phyloP scores from a whole-genome alignment of 1,140 invertebrate genomes.

The Zaprionus ornatus region DNA sequence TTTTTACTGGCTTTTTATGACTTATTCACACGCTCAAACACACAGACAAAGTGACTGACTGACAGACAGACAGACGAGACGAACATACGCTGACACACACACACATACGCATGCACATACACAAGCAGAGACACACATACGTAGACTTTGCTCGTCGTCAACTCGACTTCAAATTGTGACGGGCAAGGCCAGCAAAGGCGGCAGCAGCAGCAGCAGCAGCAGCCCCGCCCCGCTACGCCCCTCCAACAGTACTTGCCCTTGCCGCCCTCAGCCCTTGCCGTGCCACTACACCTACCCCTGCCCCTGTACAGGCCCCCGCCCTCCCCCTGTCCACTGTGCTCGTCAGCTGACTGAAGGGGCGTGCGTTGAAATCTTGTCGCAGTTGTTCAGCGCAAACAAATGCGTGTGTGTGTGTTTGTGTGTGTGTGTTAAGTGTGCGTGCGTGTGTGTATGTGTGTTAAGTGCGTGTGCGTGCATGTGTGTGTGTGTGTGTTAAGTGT shows the following conservation, averaged over 20 bases:
- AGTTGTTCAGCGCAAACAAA: slow-evolving; percentile 10
- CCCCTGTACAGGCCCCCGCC: neutral
- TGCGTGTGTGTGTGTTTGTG: slow-evolving; percentile 34
- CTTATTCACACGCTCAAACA: slow-evolving; percentile 48
- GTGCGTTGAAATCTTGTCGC: slow-evolving; percentile 22
- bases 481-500: slow-evolving; percentile 47
- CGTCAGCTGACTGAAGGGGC: neutral
- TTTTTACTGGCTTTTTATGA: slow-evolving; percentile 65
- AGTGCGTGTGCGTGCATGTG: slow-evolving; percentile 25
- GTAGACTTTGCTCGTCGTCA: slow-evolving; percentile 26
- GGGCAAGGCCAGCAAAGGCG: slow-evolving; percentile 45
- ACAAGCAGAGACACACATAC: slow-evolving; percentile 19
- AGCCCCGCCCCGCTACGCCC: too few species aligned
- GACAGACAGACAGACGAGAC: slow-evolving; percentile 10
- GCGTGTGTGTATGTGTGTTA: slow-evolving; percentile 16
- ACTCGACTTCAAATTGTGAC: slow-evolving; percentile 63
- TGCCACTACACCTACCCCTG: neutral
- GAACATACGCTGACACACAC: slow-evolving; percentile 18
- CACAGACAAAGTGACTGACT: slow-evolving; percentile 18
- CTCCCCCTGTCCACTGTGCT: too few species aligned
- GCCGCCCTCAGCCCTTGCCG: slow-evolving; percentile 11
- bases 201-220: slow-evolving; percentile 20
- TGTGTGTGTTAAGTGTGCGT: slow-evolving; percentile 45
- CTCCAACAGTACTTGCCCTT: slow-evolving; percentile 13
- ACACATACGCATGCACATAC: slow-evolving; percentile 12